phyloP scores from a whole-genome alignment of 2,113 vertebrate species.

The Nanorana parkeri region DNA sequence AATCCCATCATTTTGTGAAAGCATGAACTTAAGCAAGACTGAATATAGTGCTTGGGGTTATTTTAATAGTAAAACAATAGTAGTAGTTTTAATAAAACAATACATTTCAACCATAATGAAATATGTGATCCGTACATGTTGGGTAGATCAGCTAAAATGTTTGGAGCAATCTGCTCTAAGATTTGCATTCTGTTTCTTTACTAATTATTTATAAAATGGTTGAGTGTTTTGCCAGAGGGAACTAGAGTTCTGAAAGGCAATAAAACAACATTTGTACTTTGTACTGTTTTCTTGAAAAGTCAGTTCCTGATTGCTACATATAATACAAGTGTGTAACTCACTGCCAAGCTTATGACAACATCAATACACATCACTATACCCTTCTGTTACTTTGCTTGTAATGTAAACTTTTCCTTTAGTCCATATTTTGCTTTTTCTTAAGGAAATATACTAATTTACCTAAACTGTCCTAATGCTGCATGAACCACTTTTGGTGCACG shows the following conservation, averaged over 20 bases:
- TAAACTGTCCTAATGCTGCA: no score
- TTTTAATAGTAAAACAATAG: not conserved
- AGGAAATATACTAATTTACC: no score
- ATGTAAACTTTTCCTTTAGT: not conserved
- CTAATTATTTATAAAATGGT: slow-evolving; percentile 41
- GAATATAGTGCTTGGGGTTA: no score
- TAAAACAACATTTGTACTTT: slow-evolving; percentile 51
- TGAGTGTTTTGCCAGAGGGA: slow-evolving; percentile 27
- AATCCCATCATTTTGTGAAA: no score
- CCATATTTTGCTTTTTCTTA: not conserved
- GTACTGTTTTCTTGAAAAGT: slow-evolving; percentile 43
- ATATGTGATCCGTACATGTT: not conserved
- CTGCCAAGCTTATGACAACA: slow-evolving; percentile 38
- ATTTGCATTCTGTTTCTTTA: slow-evolving; percentile 34
- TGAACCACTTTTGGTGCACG: no score
- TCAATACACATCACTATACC: slow-evolving; percentile 3
- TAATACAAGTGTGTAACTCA: slow-evolving; percentile 16
- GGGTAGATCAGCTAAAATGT: not conserved
- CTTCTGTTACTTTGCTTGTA: not conserved
- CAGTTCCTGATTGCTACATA: slow-evolving; percentile 27
- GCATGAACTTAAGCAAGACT: no score
- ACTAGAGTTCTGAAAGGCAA: slow-evolving; percentile 15
- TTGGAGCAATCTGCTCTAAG: not conserved
- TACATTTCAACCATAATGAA: not conserved
- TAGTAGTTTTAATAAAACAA: no score